Conservation (phyloP, 2,797 vertebrate species). For the Myotis daubentonii region DNA sequence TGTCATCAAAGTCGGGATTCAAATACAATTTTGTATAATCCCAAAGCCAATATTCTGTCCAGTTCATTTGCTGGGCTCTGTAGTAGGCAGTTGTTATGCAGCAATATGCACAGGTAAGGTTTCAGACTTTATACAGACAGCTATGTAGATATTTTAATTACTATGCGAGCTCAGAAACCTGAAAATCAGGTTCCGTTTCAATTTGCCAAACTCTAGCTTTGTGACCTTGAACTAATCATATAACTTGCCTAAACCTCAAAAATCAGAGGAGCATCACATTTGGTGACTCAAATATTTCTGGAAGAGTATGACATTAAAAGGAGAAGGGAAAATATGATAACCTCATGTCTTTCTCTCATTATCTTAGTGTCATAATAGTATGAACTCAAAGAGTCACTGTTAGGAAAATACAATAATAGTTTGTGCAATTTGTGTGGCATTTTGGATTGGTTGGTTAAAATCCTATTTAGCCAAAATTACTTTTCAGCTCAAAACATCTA, state of each 20-base stretch:
- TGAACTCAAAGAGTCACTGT: background rate
- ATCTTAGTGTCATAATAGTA: background rate
- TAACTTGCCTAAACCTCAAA: background rate
- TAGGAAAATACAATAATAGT: slow-evolving; percentile 3
- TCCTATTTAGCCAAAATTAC: background rate
- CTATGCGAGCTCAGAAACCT: background rate
- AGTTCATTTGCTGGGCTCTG: background rate
- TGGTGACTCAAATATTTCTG: background rate
- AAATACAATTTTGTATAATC: background rate
- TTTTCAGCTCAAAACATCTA: background rate
- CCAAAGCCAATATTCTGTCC: background rate
- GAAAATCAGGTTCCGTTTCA: background rate
- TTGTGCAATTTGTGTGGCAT: background rate
- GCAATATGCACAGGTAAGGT: background rate
- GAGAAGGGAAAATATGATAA: background rate
- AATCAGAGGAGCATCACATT: background rate
- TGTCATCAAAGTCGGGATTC: background rate
- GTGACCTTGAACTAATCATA: background rate
- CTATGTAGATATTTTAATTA: background rate
- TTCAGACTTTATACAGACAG: background rate
- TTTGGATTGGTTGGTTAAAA: background rate
- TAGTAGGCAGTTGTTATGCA: background rate
- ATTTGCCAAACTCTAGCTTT: slow-evolving; percentile 29
- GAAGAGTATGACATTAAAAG: background rate
- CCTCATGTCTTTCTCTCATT: background rate